Percentiles rank a stretch among this genome's conserved stretches.
phyloP scores from a whole-genome alignment of 2,113 vertebrate genomes.

The Halichoerus grypus region DNA sequence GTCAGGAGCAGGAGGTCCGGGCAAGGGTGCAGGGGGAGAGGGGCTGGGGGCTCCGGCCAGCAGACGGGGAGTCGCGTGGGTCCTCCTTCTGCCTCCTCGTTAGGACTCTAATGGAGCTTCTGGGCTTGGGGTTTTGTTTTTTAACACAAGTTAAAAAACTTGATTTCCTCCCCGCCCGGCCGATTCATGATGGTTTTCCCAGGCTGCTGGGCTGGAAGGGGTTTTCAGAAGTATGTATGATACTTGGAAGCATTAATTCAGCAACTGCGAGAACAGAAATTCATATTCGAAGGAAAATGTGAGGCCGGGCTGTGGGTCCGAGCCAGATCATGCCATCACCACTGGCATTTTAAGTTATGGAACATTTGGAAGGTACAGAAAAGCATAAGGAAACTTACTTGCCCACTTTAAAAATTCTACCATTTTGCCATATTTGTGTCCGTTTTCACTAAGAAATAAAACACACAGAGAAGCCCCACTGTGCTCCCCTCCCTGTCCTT shows the following conservation, averaged over 20 bases:
- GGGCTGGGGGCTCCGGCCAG: background rate
- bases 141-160: background rate
- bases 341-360: background rate
- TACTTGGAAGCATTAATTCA: background rate
- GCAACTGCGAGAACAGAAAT: background rate
- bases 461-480: background rate
- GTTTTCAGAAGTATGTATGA: background rate
- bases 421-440: background rate
- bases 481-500: background rate
- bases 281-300: background rate
- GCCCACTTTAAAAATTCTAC: background rate
- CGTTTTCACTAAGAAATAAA: background rate
- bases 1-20: background rate
- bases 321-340: background rate
- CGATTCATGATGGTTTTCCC: background rate
- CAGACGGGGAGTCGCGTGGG: background rate
- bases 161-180: background rate
- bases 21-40: background rate
- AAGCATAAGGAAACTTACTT: fast-evolving
- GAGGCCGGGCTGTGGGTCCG: background rate
- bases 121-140: background rate
- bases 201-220: background rate
- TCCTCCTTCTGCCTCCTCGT: background rate
- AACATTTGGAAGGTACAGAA: background rate
- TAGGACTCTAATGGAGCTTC: background rate